Conservation (phyloP, 1,140 invertebrate species). For the Drosophila pectinifera region DNA sequence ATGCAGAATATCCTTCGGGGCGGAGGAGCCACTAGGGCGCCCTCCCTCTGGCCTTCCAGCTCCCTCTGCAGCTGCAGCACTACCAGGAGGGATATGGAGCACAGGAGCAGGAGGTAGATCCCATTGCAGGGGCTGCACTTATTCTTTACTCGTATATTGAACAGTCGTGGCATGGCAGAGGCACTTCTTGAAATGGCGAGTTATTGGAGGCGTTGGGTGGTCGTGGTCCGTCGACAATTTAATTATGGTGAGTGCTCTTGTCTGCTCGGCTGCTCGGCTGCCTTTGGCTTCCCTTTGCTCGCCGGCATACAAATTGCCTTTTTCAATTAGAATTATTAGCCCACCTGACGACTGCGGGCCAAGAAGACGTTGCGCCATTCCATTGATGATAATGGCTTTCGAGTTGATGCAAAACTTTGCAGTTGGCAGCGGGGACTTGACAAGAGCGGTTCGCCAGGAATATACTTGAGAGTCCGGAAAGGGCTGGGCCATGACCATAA, state of each 20-base stretch:
- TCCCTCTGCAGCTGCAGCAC: constrained; percentile 6
- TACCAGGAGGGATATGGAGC: constrained; percentile 24
- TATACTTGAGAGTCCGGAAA: constrained; percentile 8
- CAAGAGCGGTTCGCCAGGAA: constrained; percentile 25
- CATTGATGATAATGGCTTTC: constrained; percentile 31
- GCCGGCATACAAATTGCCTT: constrained; percentile 81
- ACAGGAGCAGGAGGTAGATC: constrained; percentile 22
- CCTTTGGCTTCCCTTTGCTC: constrained; percentile 16
- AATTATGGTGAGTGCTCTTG: constrained; percentile 81
- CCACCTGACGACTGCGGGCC: constrained; percentile 47
- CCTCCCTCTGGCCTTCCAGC: not conserved
- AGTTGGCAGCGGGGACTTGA: constrained; percentile 42
- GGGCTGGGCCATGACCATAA: constrained; percentile 18
- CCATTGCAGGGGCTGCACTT: constrained; percentile 57
- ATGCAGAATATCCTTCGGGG: constrained; percentile 60
- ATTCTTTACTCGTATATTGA: constrained; percentile 58
- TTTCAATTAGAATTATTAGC: constrained; percentile 83
- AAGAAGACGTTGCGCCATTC: constrained; percentile 32
- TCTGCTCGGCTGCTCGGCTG: constrained; percentile 47
- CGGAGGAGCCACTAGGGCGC: not conserved
- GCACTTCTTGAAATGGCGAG: constrained; percentile 29
- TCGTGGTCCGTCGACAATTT: constrained; percentile 57
- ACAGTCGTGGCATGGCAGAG: constrained; percentile 56
- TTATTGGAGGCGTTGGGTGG: constrained; percentile 16
- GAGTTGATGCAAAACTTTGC: constrained; percentile 68